A percentile compares a stretch with the other conserved stretches of the same genome.
These are phyloP conservation scores for Sebastes schlegelii DNA, from an alignment of 2,113 vertebrate genomes.

Conservation along the genomic window DNA sequence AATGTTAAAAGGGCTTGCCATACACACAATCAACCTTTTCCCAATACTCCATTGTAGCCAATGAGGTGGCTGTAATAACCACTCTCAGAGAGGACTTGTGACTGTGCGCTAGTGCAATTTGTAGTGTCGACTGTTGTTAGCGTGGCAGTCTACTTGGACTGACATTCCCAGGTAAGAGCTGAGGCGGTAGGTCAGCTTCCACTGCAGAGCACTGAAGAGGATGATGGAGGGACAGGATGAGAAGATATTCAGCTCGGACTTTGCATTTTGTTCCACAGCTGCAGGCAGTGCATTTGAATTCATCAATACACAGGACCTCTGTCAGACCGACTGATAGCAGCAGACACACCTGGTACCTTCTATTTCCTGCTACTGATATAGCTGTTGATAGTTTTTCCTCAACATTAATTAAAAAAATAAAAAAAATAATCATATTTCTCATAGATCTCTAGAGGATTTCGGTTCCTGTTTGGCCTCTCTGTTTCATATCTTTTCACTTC, in stretches of 20 bases:
- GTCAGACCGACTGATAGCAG: background rate
- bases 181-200: conserved; percentile 59
- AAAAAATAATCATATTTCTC: no score
- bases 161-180: conserved; percentile 63
- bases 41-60: background rate
- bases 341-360: background rate
- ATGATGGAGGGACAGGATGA: conserved; percentile 19
- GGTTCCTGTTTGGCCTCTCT: background rate
- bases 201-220: conserved; percentile 56
- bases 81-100: background rate
- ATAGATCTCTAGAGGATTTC: no score
- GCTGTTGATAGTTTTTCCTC: no score
- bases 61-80: background rate
- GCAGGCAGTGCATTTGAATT: background rate
- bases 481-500: background rate
- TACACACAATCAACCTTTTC: no score
- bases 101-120: conserved; percentile 31
- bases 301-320: background rate
- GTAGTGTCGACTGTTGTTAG: conserved; percentile 1
- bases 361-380: background rate
- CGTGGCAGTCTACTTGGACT: conserved; percentile 18
- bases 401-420: background rate
- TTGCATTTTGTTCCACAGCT: background rate
- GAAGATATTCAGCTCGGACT: background rate
- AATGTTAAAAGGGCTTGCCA: background rate